Base-by-base conservation (phyloP, 2,888 invertebrate genomes). In the Limnephilus lunatus region DNA sequence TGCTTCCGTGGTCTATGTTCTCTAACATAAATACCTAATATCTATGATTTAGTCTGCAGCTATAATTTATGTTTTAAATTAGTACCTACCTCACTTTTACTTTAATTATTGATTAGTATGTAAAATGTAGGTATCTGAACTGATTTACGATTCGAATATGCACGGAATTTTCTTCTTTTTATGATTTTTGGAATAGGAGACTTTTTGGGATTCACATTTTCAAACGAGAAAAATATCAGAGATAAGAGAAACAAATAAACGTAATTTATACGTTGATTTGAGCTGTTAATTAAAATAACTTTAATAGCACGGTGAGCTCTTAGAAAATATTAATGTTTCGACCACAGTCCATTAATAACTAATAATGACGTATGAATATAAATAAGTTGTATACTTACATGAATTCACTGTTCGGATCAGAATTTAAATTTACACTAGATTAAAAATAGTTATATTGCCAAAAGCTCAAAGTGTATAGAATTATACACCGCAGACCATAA, bases 371-470 rank as follows among this genome's bases (percentile, higher is more conserved):
- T 25, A n/a, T n/a, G 53, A 68, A 68, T n/a, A 83, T 11, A 83
- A 35, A 83, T 83, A 83, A 83, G 83, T 25, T 83, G 19, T 35
- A 35, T 83, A 83, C 83, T 83, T 83, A 83, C 83, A 35, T 32
- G 25, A 15, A 35, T 35, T 35, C 35, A 83, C 83, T 15, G 15
- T 35, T 83, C 25, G 9, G 32, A 83, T 35, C 19, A 5, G 11
- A 83, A 83, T 32, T 83, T 35, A 32, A 83, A 83, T 1, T 9
- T 2, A n/a, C n/a, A 68, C 68, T 68, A 25, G 68, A 25, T 68
- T 68, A 25, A 53, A 19, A 53, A 53, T 4, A 53, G 3, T 2
- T 19, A 83, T 32, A 35, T 32, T 32, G 2, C 25, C 25, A 2
- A 30, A 9, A 31, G 19, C 15, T 48, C 15, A 53, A 53, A 19